Percentiles rank a stretch among this genome's conserved stretches.
phyloP scores from a whole-genome alignment of 2,888 invertebrate species.

The Myopa tessellatipennis region DNA sequence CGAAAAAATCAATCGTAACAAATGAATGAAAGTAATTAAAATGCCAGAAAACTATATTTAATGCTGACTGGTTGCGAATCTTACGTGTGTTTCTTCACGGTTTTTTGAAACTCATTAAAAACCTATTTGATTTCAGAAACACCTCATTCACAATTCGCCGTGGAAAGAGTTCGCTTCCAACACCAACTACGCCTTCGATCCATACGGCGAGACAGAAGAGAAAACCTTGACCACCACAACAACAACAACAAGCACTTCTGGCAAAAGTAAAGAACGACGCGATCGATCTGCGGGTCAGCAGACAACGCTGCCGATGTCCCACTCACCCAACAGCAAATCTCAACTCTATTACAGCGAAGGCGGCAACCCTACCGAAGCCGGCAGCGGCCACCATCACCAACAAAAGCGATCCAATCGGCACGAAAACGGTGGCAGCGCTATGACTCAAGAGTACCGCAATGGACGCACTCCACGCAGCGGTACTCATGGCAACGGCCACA shows the following conservation, averaged over 20 bases:
- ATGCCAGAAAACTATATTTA: constrained; percentile 41
- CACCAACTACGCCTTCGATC: constrained; percentile 91
- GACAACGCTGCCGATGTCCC: constrained; percentile 68
- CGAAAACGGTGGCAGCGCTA: constrained; percentile 35
- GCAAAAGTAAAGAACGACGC: constrained; percentile 47
- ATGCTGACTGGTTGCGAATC: constrained; percentile 66
- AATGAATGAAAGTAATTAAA: background rate
- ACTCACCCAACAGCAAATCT: constrained; percentile 66
- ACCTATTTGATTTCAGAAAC: constrained; percentile 73
- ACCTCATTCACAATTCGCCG: constrained; percentile 83
- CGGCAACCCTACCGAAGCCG: constrained; percentile 47
- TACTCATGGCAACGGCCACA: constrained; percentile 37
- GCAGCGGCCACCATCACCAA: constrained; percentile 37
- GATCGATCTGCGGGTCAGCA: constrained; percentile 59
- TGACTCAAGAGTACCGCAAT: constrained; percentile 48
- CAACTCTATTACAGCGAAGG: constrained; percentile 64
- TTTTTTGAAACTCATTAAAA: constrained; percentile 5
- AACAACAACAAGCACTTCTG: constrained; percentile 44
- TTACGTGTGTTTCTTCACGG: background rate
- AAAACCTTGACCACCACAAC: constrained; percentile 67
- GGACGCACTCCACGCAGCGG: constrained; percentile 42
- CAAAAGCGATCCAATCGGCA: constrained; percentile 42
- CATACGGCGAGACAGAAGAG: constrained; percentile 84
- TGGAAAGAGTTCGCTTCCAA: constrained; percentile 88
- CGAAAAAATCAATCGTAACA: background rate